Evolutionary conservation across 2,888 invertebrate species (phyloP).

Genomic region (Ormyrus rosae): DNA sequence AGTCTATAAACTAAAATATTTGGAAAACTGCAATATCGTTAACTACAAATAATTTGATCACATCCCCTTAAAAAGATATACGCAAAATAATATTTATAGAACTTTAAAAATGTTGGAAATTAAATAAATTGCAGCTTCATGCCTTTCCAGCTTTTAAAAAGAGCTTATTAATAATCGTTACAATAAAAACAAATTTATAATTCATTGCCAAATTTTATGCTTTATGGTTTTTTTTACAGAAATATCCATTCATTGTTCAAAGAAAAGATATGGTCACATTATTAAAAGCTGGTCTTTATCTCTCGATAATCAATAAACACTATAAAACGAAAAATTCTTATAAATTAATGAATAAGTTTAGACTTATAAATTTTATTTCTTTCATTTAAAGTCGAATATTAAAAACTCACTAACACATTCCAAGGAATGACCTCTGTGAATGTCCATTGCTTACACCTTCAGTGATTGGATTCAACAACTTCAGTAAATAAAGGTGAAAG

Average conservation of each 20-base stretch:
- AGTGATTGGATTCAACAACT: conserved; percentile 73
- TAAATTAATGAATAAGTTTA: conserved; percentile 20
- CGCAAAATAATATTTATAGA: conserved; percentile 17
- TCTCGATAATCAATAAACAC: conserved; percentile 16
- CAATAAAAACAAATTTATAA: neutral
- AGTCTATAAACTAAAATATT: no score
- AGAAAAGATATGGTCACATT: conserved; percentile 42
- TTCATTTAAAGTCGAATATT: conserved; percentile 37
- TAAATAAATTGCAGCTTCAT: conserved; percentile 42
- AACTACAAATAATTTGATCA: no score
- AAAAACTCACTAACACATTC: conserved; percentile 42
- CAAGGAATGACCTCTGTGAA: conserved; percentile 34
- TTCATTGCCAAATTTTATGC: neutral
- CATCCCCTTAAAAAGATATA: conserved; percentile 9
- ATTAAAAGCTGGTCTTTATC: conserved; percentile 40
- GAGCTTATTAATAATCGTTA: conserved; percentile 13
- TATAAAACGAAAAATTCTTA: conserved; percentile 11
- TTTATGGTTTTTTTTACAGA: neutral
- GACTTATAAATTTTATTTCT: conserved; percentile 25
- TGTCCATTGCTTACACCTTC: conserved; percentile 53
- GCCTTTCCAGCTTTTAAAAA: conserved; percentile 19
- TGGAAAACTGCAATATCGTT: no score
- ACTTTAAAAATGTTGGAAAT: conserved; percentile 13
- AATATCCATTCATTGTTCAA: neutral
- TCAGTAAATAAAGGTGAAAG: conserved; percentile 73